Evolutionary conservation across 2,113 vertebrate genomes (phyloP).

Genomic region (Ovibos moschatus): DNA sequence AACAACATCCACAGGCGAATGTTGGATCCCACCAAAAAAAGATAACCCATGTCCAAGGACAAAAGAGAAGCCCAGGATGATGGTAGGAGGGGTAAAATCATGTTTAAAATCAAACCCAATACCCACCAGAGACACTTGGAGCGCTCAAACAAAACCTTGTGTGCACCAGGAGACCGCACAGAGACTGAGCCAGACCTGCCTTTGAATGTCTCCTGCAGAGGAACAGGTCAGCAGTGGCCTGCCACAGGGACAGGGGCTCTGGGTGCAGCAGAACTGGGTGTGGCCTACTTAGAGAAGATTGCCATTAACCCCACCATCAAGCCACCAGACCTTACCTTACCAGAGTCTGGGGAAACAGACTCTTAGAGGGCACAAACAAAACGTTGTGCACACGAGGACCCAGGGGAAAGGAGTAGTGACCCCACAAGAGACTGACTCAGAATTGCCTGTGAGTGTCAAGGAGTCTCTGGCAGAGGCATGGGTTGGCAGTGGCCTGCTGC

Average conservation of each 20-base stretch:
- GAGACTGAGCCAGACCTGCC: neutral
- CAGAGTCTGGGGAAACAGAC: neutral
- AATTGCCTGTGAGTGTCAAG: neutral
- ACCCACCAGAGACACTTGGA: neutral
- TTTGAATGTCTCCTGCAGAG: neutral
- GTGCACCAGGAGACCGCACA: neutral
- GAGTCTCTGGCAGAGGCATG: neutral
- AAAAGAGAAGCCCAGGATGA: neutral
- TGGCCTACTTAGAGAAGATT: neutral
- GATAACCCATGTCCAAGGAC: neutral
- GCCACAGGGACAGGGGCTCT: neutral
- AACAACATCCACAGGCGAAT: neutral
- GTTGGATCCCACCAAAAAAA: neutral
- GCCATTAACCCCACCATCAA: neutral
- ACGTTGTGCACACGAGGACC: neutral
- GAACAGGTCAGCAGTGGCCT: neutral
- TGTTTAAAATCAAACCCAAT: neutral
- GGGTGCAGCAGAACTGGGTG: neutral
- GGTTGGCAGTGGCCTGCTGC: neutral
- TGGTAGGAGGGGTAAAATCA: neutral
- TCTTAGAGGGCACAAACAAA: neutral
- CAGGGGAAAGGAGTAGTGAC: neutral
- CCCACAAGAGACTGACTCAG: neutral
- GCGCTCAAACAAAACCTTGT: neutral
- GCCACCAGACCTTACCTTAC: neutral